Conservation (phyloP, 2,113 vertebrate species). For the Anguilla rostrata region DNA sequence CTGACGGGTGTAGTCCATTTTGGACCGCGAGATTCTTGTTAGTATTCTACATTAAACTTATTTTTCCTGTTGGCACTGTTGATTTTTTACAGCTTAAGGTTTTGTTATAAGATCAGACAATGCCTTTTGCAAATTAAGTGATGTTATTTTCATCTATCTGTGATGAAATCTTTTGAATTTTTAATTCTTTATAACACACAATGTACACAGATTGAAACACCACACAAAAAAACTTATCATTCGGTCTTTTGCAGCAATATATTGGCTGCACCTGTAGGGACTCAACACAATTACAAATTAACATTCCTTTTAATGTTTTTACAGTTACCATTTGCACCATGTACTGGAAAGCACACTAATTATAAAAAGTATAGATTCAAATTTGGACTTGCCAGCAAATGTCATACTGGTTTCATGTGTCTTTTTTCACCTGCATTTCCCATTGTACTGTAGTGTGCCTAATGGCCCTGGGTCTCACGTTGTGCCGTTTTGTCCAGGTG, state of each 20-base stretch:
- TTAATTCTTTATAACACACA: background rate
- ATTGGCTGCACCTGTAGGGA: background rate
- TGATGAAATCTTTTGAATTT: background rate
- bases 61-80: constrained; percentile 48
- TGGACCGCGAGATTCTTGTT: constrained; percentile 49
- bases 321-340: background rate
- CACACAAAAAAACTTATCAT: background rate
- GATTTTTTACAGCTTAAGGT: constrained; percentile 40
- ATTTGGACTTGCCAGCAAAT: background rate
- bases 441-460: background rate
- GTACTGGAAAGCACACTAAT: background rate
- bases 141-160: constrained; percentile 38
- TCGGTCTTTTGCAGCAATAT: background rate
- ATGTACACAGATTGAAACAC: background rate
- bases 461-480: background rate
- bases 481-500: constrained; percentile 36
- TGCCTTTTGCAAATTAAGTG: constrained; percentile 49
- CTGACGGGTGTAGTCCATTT: constrained; percentile 37
- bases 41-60: constrained; percentile 51
- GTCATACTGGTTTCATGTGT: background rate
- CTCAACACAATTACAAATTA: background rate
- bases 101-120: constrained; percentile 36
- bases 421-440: background rate
- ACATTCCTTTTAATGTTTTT: background rate
- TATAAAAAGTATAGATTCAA: background rate